phyloP scores from a whole-genome alignment of 2,113 vertebrate species.

The Vulpes lagopus region DNA sequence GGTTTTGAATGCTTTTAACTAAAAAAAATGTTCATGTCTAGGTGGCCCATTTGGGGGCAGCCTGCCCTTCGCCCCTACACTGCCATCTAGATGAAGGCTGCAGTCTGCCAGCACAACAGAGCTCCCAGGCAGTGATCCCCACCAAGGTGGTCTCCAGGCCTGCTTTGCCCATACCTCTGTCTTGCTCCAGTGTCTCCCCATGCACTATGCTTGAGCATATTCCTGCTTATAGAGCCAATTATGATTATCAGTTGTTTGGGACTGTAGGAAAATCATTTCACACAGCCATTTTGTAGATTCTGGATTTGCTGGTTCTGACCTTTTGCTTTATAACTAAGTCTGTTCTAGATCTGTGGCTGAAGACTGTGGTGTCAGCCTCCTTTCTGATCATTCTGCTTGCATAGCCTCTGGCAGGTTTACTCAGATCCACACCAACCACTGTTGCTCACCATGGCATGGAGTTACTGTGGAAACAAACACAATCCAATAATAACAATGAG shows the following conservation, averaged over 20 bases:
- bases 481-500: background rate
- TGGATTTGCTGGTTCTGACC: background rate
- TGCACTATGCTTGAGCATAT: too few species aligned
- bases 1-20: background rate
- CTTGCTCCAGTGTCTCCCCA: background rate
- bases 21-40: background rate
- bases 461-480: background rate
- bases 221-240: background rate
- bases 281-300: background rate
- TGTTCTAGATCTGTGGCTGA: background rate
- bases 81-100: background rate
- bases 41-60: background rate
- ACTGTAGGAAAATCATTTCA: background rate
- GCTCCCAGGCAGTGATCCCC: background rate
- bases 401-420: background rate
- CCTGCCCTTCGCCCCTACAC: background rate
- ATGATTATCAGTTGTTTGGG: background rate
- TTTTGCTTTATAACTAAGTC: background rate
- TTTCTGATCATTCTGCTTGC: background rate
- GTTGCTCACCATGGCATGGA: background rate
- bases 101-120: background rate
- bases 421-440: background rate
- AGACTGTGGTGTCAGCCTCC: background rate
- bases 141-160: background rate
- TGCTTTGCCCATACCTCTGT: accelerated